A percentile compares a stretch with the other conserved stretches of the same genome.
Conservation (phyloP, 2,797 vertebrate genomes). For the Gallinago stenura region DNA sequence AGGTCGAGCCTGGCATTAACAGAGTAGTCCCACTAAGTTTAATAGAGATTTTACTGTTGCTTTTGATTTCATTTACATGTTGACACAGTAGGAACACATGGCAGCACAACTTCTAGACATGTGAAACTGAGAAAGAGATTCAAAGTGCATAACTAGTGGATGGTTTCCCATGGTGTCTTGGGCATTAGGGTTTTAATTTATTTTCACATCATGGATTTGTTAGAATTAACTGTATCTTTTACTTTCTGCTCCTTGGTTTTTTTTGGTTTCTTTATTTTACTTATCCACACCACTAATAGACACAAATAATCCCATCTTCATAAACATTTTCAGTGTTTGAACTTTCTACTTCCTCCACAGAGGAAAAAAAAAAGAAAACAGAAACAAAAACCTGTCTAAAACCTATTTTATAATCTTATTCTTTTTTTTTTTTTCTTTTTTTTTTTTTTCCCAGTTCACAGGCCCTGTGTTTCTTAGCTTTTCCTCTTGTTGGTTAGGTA, state of each 20-base stretch:
- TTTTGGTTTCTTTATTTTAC: neutral
- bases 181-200: neutral
- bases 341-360: neutral
- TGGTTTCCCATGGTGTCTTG: neutral
- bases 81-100: neutral
- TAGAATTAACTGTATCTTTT: neutral
- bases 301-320: neutral
- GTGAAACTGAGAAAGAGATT: neutral
- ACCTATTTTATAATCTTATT: neutral
- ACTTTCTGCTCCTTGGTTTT: neutral
- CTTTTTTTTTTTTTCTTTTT: neutral
- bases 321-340: neutral
- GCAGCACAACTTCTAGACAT: neutral
- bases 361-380: neutral
- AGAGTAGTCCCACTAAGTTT: neutral
- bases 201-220: neutral
- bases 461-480: neutral
- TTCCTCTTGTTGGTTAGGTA: neutral
- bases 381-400: neutral
- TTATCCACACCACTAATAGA: neutral
- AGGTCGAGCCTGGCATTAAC: neutral
- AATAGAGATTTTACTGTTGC: neutral
- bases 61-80: neutral
- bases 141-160: rapidly evolving
- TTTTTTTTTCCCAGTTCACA: neutral